These are phyloP conservation scores for Lordiphosa andalusiaca DNA, from an alignment of 2,888 invertebrate species.

Conservation along the genomic window DNA sequence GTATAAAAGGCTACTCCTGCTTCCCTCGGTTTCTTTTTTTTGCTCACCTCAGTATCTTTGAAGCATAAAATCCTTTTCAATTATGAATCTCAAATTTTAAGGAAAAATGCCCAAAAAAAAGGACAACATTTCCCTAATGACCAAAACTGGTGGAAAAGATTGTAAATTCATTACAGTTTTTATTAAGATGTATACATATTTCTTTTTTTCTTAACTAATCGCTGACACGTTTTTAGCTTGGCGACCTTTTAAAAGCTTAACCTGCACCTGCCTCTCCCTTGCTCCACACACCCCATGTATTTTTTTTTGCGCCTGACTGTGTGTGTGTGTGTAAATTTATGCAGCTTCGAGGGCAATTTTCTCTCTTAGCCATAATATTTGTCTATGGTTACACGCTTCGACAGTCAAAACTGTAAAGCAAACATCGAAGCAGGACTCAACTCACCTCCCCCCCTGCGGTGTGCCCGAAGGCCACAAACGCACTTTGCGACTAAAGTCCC, in stretches of 20 bases:
- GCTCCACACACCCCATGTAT: constrained; percentile 29
- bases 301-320: constrained; percentile 23
- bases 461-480: constrained; percentile 53
- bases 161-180: constrained; percentile 38
- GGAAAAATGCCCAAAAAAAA: neutral
- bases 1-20: too few relatives aligned
- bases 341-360: constrained; percentile 68
- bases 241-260: constrained; percentile 66
- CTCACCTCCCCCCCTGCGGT: constrained; percentile 5
- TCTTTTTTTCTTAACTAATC: constrained; percentile 43
- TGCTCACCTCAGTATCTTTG: too few relatives aligned
- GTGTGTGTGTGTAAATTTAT: constrained; percentile 67
- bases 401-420: constrained; percentile 72
- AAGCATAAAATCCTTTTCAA: too few relatives aligned
- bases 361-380: constrained; percentile 58
- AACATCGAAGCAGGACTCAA: constrained; percentile 43
- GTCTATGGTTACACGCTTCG: constrained; percentile 72
- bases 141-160: constrained; percentile 17
- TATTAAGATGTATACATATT: constrained; percentile 14
- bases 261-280: constrained; percentile 48
- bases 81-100: neutral
- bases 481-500: constrained; percentile 62
- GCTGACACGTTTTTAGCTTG: constrained; percentile 36
- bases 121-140: constrained; percentile 2
- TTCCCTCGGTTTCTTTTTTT: too few relatives aligned